Evolutionary conservation across 2,797 vertebrate genomes (phyloP), one percentile per base, ranked within the genome.

Genomic region (Pantherophis alleghaniensis): DNA sequence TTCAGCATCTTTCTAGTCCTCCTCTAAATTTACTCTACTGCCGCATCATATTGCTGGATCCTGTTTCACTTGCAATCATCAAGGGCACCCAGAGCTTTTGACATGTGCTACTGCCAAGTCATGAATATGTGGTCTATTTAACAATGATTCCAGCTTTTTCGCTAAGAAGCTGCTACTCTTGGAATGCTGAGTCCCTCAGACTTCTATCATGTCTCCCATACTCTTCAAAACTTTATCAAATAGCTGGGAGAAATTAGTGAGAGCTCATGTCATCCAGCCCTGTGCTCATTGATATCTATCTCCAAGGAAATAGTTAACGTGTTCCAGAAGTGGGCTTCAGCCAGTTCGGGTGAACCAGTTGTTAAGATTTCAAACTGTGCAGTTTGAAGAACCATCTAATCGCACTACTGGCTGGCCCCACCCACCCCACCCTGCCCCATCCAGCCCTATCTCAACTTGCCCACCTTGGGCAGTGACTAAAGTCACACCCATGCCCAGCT

Each of bases 311-410:
- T 69, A 69, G n/a, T 69, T 32, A 32, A 32, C 1, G 26, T 10
- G 18, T 79, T 79, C 1, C 11, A 55, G 53, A 55, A 2, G 11
- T 55, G 11, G 53, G 11, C 53, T 55, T 55, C 53, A 55, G 53
- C 53, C 2, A 0, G 11, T 53, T 53, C 10, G 1, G 53, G 47
- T 47, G 9, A 53, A 53, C 53, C 53, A 1, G 53, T 55, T 55
- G 53, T 12, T 55, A 55, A 55, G 11, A 55, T 55, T 55, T 55
- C 51, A 53, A 53, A 53, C 1, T 55, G 53, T 10, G 53, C 11
- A 55, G 0, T 55, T 55, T 3, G 0, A 2, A 55, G 2, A 55
- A 12, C 53, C 2, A 11, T 0, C 2, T 55, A 55, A 55, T 55
- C 0, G 53, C 53, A 55, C 53, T 11, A 55, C 53, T 55, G 53